A percentile compares a stretch with the other conserved stretches of the same genome.
These are phyloP conservation scores for Druon quercuslanigerum DNA, from an alignment of 1,140 invertebrate genomes.

Conservation along the genomic window DNA sequence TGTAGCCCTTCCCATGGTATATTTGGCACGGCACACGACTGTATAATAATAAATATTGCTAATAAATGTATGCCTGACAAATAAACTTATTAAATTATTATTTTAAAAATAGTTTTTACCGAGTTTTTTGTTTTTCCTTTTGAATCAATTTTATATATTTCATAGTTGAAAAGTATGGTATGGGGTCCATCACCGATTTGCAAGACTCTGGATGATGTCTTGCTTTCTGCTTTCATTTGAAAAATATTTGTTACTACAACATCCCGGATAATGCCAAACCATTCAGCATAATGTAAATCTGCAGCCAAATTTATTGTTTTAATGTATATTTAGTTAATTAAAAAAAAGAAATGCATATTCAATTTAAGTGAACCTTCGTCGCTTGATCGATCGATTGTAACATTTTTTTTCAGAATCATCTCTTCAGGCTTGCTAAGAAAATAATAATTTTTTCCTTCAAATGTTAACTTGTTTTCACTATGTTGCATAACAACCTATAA, in stretches of 20 bases:
- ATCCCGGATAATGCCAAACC: neutral
- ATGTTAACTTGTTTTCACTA: neutral
- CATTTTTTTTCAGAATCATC: neutral
- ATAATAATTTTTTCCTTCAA: slow-evolving; percentile 7
- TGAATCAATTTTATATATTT: neutral
- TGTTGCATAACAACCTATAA: neutral
- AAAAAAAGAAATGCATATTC: neutral
- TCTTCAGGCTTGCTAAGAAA: neutral
- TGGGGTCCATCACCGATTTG: neutral
- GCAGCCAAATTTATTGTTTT: neutral
- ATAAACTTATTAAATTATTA: neutral
- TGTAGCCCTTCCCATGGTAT: slow-evolving; percentile 7
- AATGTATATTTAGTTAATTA: too few relatives aligned
- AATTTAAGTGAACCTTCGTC: neutral
- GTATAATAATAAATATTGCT: neutral
- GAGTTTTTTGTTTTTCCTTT: neutral
- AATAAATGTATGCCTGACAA: too few relatives aligned
- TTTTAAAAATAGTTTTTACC: neutral
- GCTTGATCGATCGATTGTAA: neutral
- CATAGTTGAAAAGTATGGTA: neutral
- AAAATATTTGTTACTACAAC: neutral
- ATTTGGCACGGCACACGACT: neutral
- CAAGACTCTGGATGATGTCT: neutral
- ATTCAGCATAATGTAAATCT: slow-evolving; percentile 5
- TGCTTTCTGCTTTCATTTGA: neutral